phyloP scores from a whole-genome alignment of 2,113 vertebrate genomes.

The Sinosuthora webbiana region DNA sequence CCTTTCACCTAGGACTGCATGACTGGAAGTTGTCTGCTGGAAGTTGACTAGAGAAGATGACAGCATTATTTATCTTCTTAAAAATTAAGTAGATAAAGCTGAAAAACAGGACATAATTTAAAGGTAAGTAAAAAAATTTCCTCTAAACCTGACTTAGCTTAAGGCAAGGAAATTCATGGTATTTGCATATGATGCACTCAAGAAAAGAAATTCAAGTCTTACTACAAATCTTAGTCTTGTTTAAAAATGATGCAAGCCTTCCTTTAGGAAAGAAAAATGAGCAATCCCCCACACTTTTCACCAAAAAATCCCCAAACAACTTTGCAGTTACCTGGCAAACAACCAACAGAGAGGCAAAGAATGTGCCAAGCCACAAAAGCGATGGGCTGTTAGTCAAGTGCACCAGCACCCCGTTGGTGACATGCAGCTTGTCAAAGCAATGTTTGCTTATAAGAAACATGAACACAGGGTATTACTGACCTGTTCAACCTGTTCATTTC shows the following conservation, averaged over 20 bases:
- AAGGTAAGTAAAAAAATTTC: neutral
- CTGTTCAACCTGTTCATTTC: neutral
- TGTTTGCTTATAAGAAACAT: neutral
- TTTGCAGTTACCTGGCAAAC: neutral
- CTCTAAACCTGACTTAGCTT: neutral
- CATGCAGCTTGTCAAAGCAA: neutral
- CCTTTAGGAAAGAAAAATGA: conserved; percentile 3
- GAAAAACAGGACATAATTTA: neutral
- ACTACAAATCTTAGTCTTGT: neutral
- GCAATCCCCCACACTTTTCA: neutral
- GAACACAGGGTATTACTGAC: neutral
- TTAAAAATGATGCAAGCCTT: conserved; percentile 11
- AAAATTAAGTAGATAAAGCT: neutral
- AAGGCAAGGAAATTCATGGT: neutral
- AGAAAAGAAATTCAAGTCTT: neutral
- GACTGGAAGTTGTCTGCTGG: neutral
- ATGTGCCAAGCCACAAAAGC: neutral
- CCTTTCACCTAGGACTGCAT: neutral
- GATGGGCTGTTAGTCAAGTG: neutral
- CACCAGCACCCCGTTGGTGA: neutral
- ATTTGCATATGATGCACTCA: conserved; percentile 13
- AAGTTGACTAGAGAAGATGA: neutral
- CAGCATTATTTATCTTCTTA: neutral
- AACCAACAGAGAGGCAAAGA: neutral
- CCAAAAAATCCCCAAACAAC: conserved; percentile 3